A percentile compares a stretch with the other conserved stretches of the same genome.
Evolutionary conservation across 2,113 vertebrate species (phyloP).

Genomic region (Zosterops lateralis): DNA sequence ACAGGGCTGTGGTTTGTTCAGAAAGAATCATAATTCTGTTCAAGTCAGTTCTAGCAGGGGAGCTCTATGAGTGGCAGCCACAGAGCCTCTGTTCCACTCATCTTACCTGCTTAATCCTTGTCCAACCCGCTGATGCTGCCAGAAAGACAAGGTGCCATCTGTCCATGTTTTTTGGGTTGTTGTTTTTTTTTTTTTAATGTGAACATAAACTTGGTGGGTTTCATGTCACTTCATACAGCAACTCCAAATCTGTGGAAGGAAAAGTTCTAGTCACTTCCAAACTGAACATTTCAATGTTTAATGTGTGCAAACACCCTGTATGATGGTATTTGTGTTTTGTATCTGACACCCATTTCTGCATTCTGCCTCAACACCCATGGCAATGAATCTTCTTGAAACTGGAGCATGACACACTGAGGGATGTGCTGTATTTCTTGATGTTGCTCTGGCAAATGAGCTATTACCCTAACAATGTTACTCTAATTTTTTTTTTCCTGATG

Average conservation of each 20-base stretch:
- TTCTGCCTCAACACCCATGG: not conserved
- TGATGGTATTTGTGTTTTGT: not conserved
- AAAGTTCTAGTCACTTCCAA: not conserved
- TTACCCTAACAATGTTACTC: not conserved
- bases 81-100: not conserved
- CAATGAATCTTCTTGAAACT: not conserved
- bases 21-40: not conserved
- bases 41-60: not conserved
- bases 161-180: not conserved
- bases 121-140: not conserved
- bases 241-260: not conserved
- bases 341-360: not conserved
- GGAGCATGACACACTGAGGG: not conserved
- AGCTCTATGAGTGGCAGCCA: not conserved
- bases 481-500: not conserved
- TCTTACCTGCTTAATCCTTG: not conserved
- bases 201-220: not conserved
- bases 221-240: not conserved
- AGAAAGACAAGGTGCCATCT: not conserved
- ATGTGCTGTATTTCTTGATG: not conserved
- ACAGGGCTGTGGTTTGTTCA: not conserved
- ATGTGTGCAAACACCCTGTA: not conserved
- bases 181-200: not conserved
- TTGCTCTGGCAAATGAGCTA: not conserved
- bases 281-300: not conserved